These are phyloP conservation scores for Callosobruchus maculatus DNA, from an alignment of 2,888 invertebrate species.

Conservation along the genomic window DNA sequence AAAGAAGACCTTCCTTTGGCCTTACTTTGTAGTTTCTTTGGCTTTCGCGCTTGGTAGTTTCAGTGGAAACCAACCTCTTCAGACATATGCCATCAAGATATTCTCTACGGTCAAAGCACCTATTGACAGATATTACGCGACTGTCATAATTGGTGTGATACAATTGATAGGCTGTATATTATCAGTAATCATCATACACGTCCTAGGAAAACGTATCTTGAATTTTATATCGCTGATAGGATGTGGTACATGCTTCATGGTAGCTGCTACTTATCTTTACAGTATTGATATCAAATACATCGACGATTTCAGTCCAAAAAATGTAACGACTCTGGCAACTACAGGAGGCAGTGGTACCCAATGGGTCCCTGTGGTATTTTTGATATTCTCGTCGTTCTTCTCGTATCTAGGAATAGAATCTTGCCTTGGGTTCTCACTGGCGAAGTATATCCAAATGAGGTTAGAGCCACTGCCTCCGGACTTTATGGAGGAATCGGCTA, in stretches of 20 bases:
- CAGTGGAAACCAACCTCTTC: conserved; percentile 70
- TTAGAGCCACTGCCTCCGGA: conserved; percentile 69
- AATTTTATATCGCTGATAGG: conserved; percentile 65
- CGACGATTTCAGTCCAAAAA: conserved; percentile 1
- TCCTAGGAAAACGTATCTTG: conserved; percentile 68
- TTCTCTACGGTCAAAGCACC: conserved; percentile 70
- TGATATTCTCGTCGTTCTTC: conserved; percentile 65
- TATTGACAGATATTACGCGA: conserved; percentile 72
- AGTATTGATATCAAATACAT: conserved; percentile 31
- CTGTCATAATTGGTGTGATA: conserved; percentile 66
- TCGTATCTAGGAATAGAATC: conserved; percentile 64
- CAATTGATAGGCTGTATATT: conserved; percentile 65
- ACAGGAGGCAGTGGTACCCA: background rate
- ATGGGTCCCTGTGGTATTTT: conserved; percentile 67
- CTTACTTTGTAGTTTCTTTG: conserved; percentile 63
- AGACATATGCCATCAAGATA: conserved; percentile 72
- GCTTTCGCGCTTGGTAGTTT: conserved; percentile 72
- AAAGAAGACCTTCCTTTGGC: conserved; percentile 62
- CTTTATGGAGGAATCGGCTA: conserved; percentile 71
- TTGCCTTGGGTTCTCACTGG: conserved; percentile 80
- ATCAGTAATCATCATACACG: conserved; percentile 66
- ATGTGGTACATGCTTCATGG: conserved; percentile 62
- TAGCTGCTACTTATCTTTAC: conserved; percentile 56
- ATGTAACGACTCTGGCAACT: background rate
- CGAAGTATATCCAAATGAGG: conserved; percentile 69